These are phyloP conservation scores for Corythoichthys intestinalis DNA, from an alignment of 2,113 vertebrate genomes.

Conservation along the genomic window DNA sequence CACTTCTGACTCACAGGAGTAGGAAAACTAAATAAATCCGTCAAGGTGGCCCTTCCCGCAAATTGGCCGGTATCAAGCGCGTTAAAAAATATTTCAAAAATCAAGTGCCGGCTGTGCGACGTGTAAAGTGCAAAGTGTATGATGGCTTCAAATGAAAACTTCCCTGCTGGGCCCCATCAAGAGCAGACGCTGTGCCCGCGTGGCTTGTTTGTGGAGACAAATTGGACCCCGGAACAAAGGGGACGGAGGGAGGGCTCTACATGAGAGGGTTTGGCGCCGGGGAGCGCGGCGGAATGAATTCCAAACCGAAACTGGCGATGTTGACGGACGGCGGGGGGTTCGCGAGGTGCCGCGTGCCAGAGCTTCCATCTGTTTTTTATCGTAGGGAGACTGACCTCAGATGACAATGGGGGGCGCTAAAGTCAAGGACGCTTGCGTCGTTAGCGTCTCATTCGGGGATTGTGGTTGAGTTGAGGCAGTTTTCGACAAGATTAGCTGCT, in stretches of 20 bases:
- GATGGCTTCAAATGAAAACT: conserved; percentile 14
- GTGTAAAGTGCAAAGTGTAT: conserved; percentile 23
- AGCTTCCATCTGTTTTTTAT: conserved; percentile 75
- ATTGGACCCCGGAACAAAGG: conserved; percentile 49
- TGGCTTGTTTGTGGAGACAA: conserved; percentile 54
- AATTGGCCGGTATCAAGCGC: conserved; percentile 49
- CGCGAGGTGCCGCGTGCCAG: conserved; percentile 63
- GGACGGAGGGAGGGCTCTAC: conserved; percentile 50
- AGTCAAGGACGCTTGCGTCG: too few relatives aligned
- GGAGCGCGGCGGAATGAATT: conserved; percentile 66
- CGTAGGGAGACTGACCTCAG: conserved; percentile 67
- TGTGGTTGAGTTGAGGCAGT: too few relatives aligned
- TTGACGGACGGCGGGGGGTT: conserved; percentile 55
- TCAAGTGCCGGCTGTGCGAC: conserved; percentile 21
- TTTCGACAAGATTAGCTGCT: too few relatives aligned
- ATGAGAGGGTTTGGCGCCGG: conserved; percentile 48
- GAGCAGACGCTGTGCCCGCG: conserved; percentile 15
- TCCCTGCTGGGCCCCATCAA: conserved; percentile 7
- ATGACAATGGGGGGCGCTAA: conserved; percentile 56
- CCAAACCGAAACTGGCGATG: conserved; percentile 56
- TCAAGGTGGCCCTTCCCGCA: conserved; percentile 51
- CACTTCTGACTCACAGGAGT: conserved; percentile 58
- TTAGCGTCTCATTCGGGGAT: too few relatives aligned
- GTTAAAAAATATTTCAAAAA: conserved; percentile 47
- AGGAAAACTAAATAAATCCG: conserved; percentile 65